phyloP scores from a whole-genome alignment of 2,888 invertebrate genomes.

The Eumerus sabulonum region DNA sequence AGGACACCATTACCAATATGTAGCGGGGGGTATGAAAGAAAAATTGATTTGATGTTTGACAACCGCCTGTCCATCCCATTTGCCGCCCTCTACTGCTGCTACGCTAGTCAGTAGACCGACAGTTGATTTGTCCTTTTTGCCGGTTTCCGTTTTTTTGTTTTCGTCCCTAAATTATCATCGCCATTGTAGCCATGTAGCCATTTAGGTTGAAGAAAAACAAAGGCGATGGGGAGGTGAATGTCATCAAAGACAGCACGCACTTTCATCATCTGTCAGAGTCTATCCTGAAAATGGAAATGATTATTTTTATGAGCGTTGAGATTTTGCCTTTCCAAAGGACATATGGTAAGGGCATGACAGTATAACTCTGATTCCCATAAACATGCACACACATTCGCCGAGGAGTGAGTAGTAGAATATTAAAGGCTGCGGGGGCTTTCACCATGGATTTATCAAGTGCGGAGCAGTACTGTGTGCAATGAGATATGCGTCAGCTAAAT shows the following conservation, averaged over 20 bases:
- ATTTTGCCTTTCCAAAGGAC: conserved; percentile 23
- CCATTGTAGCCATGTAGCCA: background rate
- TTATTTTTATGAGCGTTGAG: conserved; percentile 53
- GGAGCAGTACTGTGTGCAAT: conserved; percentile 29
- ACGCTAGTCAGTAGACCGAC: background rate
- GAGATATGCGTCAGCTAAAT: conserved; percentile 50
- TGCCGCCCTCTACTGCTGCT: no score
- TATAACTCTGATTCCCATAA: conserved; percentile 12
- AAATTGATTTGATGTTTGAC: conserved; percentile 34
- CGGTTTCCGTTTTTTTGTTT: no score
- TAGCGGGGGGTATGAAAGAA: background rate
- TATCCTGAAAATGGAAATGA: conserved; percentile 52
- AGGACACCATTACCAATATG: background rate
- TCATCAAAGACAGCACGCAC: conserved; percentile 41
- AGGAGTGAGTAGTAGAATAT: background rate
- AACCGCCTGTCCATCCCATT: conserved; percentile 5
- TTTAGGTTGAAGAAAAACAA: background rate
- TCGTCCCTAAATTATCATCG: conserved; percentile 35
- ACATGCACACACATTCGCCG: background rate
- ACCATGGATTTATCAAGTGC: conserved; percentile 46
- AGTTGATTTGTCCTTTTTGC: conserved; percentile 30
- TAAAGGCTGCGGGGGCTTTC: conserved; percentile 3
- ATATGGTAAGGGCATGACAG: background rate
- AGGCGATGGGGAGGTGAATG: background rate
- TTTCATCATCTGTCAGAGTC: conserved; percentile 53